Base-by-base conservation (phyloP, 2,113 vertebrate species). In the Scopus umbretta region DNA sequence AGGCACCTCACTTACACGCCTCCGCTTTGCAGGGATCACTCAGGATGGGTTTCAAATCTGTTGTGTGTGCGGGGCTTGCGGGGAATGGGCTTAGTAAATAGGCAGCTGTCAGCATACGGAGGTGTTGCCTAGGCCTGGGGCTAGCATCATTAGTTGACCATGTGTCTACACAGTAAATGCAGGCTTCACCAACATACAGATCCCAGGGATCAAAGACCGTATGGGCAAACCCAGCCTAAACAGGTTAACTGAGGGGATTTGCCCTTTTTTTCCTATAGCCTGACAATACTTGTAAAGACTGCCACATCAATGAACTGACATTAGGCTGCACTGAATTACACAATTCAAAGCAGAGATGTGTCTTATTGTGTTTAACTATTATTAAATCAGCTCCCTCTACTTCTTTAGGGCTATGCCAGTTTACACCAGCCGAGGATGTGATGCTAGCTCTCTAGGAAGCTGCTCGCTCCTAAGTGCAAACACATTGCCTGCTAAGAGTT, bases 401-500 rank as follows among this genome's bases (percentile, higher is more conserved):
- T 91, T 71, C 90, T 71, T 78, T n/a, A 71, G 72, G 47, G 22
- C 75, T 43, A 50, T 67, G 38, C 86, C 88, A 58, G 56, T 79
- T 81, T 36, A 65, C 68, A 58, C 43, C 73, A 80, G 53, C 8
- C 10, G 3, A 96, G 73, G 88, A 91, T 61, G 61, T 67, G 61
- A 43, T 68, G 58, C 20, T 52, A 52, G 45, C 68, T 76, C 70
- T 75, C 49, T 27, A 53, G 72, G 73, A 89, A 94, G 49, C 42
- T 62, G 42, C 38, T 73, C 1, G 3, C 23, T 82, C n/a, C 66
- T 91, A 92, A 93, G 59, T 91, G 59, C 73, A 87, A 97, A 90
- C 95, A 91, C 53, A 91, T 95, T 95, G 90, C 67, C 86, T 90
- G 49, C 88, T 82, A 34, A 82, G 65, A 95, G 32, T 58, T 91